Base-by-base conservation (phyloP, 2,797 vertebrate genomes). In the Danio jaintianensis region DNA sequence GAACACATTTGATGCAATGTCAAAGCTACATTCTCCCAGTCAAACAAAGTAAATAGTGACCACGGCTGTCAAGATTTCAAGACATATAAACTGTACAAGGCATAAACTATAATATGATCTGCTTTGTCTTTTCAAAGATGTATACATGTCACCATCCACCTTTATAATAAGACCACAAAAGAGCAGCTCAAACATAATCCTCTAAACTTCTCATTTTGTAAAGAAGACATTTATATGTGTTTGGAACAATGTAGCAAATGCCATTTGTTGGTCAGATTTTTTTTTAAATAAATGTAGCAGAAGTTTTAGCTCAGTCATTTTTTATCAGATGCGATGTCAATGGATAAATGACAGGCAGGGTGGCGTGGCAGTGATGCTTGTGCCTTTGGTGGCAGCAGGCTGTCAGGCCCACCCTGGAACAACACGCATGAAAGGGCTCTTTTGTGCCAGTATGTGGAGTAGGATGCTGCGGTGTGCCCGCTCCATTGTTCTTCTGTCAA, bases 401-500 rank as follows among this genome's bases (percentile, higher is more conserved):
- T 83, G 66, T 55, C 71, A 79, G 56, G 40, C 50, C 62, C 74
- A 82, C 78, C 82, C 70, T 61, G 8, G 5, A 45, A 67, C 83
- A 80, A 48, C 4, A 29, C 10, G 75, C 5, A 64, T 82, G 90
- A 89, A 91, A 88, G 83, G 89, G 61, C 2, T 88, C 86, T 88
- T 80, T 94, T 94, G 93, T 94, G 86, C 42, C 68, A 52, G 12
- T 67, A 70, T 75, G 67, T 68, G 15, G 55, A 74, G 87, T 86
- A 89, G 87, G 88, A 81, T 87, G 90, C 89, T 81, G 90, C 75
- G 71, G 88, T 79, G 90, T 71, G 86, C 90, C 87, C n/a, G 89
- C 91, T 90, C 93, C 92, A 94, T 95, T 95, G 94, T 95, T 89
- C 78, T 22, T 6, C 68, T 12, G 79, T 93, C 92, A 93, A 93